A percentile compares a stretch with the other conserved stretches of the same genome.
phyloP scores from a whole-genome alignment of 2,113 vertebrate species.

The Pycnonotus jocosus region DNA sequence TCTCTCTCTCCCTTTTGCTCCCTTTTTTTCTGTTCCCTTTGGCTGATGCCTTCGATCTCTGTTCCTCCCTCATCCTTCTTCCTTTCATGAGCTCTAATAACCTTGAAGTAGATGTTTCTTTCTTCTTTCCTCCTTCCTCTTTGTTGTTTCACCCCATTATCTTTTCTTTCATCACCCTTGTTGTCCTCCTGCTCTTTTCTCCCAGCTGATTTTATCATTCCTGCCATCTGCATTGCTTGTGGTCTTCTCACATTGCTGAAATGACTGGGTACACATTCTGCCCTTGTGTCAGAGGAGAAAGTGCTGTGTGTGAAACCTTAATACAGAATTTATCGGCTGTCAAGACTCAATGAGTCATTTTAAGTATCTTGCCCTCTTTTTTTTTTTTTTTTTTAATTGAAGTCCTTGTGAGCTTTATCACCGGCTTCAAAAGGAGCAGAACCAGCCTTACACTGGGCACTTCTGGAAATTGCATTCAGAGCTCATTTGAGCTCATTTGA shows the following conservation, averaged over 20 bases:
- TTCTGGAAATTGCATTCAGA: neutral
- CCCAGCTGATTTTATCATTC: neutral
- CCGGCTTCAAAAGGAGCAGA: neutral
- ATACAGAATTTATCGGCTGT: neutral
- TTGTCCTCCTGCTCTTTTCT: neutral
- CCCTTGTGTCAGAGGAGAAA: neutral
- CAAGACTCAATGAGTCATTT: neutral
- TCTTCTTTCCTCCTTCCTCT: neutral
- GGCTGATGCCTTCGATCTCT: neutral
- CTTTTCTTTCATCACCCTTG: neutral
- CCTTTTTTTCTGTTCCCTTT: neutral
- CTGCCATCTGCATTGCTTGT: neutral
- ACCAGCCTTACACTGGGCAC: neutral
- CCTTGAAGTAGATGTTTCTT: neutral
- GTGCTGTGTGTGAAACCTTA: neutral
- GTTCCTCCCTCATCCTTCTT: neutral
- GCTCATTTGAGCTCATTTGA: neutral
- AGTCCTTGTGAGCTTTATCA: neutral
- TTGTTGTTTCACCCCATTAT: neutral
- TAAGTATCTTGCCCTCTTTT: neutral
- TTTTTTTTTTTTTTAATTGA: neutral
- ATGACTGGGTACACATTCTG: neutral
- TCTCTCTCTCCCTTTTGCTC: neutral
- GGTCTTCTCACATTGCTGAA: neutral
- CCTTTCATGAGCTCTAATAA: neutral